Evolutionary conservation across 2,888 invertebrate genomes (phyloP).

Genomic region (Eulithis testata): DNA sequence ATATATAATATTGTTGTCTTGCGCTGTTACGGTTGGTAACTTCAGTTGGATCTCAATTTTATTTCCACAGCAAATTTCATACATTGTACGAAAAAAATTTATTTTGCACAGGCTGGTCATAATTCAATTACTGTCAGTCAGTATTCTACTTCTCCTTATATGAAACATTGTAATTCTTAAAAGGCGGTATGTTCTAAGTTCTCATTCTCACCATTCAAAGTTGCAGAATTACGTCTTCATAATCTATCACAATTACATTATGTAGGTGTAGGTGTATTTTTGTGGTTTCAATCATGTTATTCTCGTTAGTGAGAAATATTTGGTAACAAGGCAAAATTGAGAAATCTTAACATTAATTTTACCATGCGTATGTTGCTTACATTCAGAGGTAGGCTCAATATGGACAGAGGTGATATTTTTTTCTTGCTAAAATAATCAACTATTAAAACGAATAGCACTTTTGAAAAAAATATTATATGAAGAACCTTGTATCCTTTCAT

Average conservation of each 20-base stretch:
- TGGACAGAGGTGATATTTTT: too few species aligned
- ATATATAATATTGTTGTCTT: conserved; percentile 1
- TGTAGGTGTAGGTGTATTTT: too few species aligned
- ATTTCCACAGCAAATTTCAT: conserved; percentile 1
- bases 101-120: background rate
- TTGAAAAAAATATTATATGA: too few species aligned
- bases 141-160: conserved; percentile 19
- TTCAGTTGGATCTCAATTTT: background rate
- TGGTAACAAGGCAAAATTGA: too few species aligned
- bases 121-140: conserved; percentile 21
- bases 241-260: conserved; percentile 3
- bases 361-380: too few species aligned
- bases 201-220: conserved; percentile 44
- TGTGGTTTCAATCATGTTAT: too few species aligned
- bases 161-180: conserved; percentile 30
- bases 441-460: too few species aligned
- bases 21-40: conserved; percentile 10
- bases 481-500: too few species aligned
- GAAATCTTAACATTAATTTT: too few species aligned
- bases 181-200: conserved; percentile 43
- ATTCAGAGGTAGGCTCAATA: too few species aligned
- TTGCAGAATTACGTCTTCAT: conserved; percentile 18
- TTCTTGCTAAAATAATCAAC: too few species aligned
- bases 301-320: too few species aligned
- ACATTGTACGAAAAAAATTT: background rate